These are phyloP conservation scores for Scortum barcoo DNA, from an alignment of 2,113 vertebrate genomes.

Conservation along the genomic window DNA sequence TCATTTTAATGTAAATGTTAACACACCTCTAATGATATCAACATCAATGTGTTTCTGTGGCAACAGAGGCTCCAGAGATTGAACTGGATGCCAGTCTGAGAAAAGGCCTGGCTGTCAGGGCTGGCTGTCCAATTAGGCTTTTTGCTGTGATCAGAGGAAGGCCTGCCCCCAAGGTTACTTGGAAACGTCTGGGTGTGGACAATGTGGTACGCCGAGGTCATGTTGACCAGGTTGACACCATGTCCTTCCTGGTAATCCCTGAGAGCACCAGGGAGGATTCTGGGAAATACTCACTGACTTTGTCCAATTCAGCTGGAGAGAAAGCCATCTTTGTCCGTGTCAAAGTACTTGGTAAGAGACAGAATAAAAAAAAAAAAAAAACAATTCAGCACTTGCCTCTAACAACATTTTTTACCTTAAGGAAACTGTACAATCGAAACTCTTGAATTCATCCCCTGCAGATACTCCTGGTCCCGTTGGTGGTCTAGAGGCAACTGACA, in stretches of 20 bases:
- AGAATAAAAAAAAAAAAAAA: not conserved
- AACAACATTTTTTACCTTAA: not conserved
- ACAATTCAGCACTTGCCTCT: not conserved
- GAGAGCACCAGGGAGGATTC: slow-evolving; percentile 98
- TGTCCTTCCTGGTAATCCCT: slow-evolving; percentile 97
- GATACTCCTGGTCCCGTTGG: slow-evolving; percentile 98
- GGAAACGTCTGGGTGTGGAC: slow-evolving; percentile 94
- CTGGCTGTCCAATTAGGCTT: slow-evolving; percentile 96
- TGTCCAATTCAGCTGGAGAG: slow-evolving; percentile 95
- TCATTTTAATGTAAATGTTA: not conserved
- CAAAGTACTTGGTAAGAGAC: slow-evolving; percentile 92
- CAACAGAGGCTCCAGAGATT: slow-evolving; percentile 95
- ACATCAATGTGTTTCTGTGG: slow-evolving; percentile 23
- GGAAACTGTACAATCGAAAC: not conserved
- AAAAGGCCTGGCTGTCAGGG: slow-evolving; percentile 93
- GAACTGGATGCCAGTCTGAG: slow-evolving; percentile 97
- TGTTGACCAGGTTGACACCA: slow-evolving; percentile 96
- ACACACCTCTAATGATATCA: not conserved
- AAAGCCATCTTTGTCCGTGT: slow-evolving; percentile 97
- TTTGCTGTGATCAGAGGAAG: slow-evolving; percentile 95
- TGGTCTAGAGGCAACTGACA: slow-evolving; percentile 89
- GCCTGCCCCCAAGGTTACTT: slow-evolving; percentile 95
- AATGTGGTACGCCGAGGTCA: slow-evolving; percentile 95
- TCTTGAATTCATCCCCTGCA: slow-evolving; percentile 59
- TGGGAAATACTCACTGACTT: slow-evolving; percentile 94